Percentiles rank a stretch among this genome's conserved stretches.
Conservation (phyloP, 2,888 invertebrate species). For the Rhagium mordax region DNA sequence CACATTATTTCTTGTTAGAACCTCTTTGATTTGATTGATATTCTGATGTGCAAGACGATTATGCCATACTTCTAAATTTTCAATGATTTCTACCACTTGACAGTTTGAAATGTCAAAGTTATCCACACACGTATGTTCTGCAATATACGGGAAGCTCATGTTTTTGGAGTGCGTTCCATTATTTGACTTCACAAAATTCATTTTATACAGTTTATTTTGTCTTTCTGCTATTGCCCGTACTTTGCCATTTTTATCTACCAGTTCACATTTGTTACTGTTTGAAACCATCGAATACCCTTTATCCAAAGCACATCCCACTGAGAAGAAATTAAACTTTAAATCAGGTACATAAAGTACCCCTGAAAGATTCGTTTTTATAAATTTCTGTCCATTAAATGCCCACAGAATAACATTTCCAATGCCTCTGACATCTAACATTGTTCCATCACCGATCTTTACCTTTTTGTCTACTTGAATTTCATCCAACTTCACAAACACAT, state of each 20-base stretch:
- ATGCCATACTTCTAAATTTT: too few relatives aligned
- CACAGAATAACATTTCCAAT: constrained; percentile 53
- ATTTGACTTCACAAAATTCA: constrained; percentile 24
- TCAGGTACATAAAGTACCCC: constrained; percentile 49
- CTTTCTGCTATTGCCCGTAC: constrained; percentile 37
- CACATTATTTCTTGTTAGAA: too few relatives aligned
- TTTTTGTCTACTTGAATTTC: constrained; percentile 37
- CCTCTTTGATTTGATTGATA: too few relatives aligned
- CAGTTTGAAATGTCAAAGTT: too few relatives aligned
- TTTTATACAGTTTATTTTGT: constrained; percentile 39
- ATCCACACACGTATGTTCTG: too few relatives aligned
- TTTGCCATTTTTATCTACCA: constrained; percentile 33
- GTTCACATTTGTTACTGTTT: constrained; percentile 30
- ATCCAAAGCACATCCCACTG: constrained; percentile 34
- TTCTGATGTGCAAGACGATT: too few relatives aligned
- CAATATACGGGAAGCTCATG: not conserved
- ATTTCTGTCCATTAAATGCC: constrained; percentile 54
- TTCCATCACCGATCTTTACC: constrained; percentile 50
- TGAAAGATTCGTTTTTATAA: constrained; percentile 45
- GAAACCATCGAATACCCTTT: constrained; percentile 35
- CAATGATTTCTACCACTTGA: too few relatives aligned
- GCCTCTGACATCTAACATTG: constrained; percentile 44
- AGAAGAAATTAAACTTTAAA: constrained; percentile 54
- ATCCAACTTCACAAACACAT: constrained; percentile 19
- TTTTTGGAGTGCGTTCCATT: not conserved